Conservation (phyloP, 2,113 vertebrate species). For the Heteronetta atricapilla region DNA sequence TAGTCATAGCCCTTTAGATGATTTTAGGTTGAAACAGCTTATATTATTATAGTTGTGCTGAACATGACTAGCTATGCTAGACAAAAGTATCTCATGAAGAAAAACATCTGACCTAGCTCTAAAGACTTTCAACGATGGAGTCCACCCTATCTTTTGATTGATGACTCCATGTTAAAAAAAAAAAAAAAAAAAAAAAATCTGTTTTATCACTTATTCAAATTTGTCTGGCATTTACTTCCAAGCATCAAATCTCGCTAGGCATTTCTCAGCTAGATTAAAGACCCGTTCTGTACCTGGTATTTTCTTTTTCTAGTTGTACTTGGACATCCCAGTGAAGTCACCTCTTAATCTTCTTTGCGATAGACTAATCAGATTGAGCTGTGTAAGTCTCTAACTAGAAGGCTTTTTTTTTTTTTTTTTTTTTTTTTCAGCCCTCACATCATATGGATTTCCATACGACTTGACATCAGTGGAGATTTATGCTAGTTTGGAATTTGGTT, state of each 20-base stretch:
- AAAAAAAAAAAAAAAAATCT: not conserved
- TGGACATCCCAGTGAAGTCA: constrained; percentile 10
- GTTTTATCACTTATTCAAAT: not conserved
- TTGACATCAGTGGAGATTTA: constrained; percentile 66
- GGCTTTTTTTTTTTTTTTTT: not conserved
- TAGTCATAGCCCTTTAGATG: not conserved
- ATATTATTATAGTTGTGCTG: not conserved
- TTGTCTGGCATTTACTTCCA: constrained; percentile 9
- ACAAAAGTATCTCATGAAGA: not conserved
- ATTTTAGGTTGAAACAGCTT: not conserved
- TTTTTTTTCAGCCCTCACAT: constrained; percentile 5
- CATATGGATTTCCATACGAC: constrained; percentile 57
- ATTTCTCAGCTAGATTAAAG: constrained; percentile 45
- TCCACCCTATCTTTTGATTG: not conserved
- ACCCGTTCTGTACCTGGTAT: not conserved
- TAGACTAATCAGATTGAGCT: constrained; percentile 46
- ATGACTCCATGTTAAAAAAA: not conserved
- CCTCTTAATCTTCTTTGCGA: constrained; percentile 40
- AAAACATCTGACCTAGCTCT: not conserved
- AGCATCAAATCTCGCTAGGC: not conserved
- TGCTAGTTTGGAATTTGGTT: constrained; percentile 61
- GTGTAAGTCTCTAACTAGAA: not conserved
- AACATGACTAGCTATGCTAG: not conserved
- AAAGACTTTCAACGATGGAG: not conserved
- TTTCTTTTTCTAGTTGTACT: constrained; percentile 17